These are phyloP conservation scores for Tragopan temminckii DNA, from an alignment of 2,797 vertebrate genomes.

Conservation along the genomic window DNA sequence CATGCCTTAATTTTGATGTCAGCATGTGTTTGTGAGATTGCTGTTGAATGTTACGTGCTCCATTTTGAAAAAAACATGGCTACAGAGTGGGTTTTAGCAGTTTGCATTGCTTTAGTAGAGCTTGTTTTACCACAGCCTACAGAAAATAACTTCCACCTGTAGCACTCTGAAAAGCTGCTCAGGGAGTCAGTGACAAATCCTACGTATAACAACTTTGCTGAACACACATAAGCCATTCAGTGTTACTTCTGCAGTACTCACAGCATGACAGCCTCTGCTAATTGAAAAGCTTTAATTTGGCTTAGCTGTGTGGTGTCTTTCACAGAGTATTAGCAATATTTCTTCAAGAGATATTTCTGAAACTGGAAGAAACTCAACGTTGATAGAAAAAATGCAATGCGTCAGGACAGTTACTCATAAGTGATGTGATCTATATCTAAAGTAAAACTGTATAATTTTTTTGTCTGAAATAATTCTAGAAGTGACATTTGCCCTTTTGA, in stretches of 20 bases:
- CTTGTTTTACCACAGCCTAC: not conserved
- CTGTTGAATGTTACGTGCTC: not conserved
- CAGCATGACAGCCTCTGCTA: not conserved
- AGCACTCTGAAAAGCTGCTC: not conserved
- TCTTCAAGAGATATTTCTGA: not conserved
- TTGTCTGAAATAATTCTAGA: constrained; percentile 53
- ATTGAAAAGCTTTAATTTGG: not conserved
- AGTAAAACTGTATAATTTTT: constrained; percentile 59
- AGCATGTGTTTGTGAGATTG: rapidly evolving
- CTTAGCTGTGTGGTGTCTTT: not conserved
- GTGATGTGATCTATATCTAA: constrained; percentile 43
- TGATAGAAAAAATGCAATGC: constrained; percentile 12
- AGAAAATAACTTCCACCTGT: not conserved
- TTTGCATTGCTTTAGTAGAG: not conserved
- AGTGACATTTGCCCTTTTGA: constrained; percentile 75
- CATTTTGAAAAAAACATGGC: not conserved
- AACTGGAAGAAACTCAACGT: not conserved
- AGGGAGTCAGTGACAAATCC: not conserved
- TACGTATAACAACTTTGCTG: not conserved
- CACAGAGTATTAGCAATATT: not conserved
- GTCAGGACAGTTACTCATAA: not conserved
- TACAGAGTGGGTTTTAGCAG: not conserved
- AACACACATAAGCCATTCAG: not conserved
- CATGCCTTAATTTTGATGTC: not conserved
- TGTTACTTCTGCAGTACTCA: not conserved